Conservation (phyloP, 2,888 invertebrate species). For the Cryptus armator region DNA sequence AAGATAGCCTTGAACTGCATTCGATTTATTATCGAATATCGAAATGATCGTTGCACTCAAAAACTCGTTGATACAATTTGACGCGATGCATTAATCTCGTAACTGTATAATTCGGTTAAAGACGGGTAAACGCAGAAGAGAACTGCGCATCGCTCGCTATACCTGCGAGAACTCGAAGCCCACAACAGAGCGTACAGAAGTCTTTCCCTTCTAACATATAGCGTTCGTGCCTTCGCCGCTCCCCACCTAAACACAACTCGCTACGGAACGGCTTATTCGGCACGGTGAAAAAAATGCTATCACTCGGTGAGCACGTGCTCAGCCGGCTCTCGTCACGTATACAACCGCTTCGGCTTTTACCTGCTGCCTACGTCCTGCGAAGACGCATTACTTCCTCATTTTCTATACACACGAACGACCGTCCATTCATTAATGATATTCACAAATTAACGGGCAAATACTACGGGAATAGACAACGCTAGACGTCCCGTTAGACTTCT, state of each 20-base stretch:
- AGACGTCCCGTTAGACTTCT: neutral
- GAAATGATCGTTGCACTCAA: neutral
- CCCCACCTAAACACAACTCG: conserved; percentile 57
- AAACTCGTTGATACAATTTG: neutral
- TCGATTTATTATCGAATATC: neutral
- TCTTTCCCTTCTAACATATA: conserved; percentile 36
- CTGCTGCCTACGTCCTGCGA: neutral
- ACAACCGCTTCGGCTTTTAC: neutral
- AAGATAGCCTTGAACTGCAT: neutral
- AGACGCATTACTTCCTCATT: neutral
- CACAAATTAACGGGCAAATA: neutral
- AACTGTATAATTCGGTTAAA: neutral
- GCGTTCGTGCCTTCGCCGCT: conserved; percentile 36
- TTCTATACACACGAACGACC: neutral
- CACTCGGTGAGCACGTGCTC: conserved; percentile 81
- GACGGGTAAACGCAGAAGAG: neutral
- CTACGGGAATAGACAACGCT: neutral
- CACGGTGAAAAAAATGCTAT: conserved; percentile 71
- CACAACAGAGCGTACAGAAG: neutral
- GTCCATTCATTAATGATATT: neutral
- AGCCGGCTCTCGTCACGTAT: conserved; percentile 36
- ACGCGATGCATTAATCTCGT: neutral
- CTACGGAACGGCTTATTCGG: conserved; percentile 70
- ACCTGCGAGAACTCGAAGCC: neutral
- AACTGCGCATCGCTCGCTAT: neutral